These are phyloP conservation scores for Cryptus viduatorius DNA, from an alignment of 2,888 invertebrate genomes.

Conservation along the genomic window DNA sequence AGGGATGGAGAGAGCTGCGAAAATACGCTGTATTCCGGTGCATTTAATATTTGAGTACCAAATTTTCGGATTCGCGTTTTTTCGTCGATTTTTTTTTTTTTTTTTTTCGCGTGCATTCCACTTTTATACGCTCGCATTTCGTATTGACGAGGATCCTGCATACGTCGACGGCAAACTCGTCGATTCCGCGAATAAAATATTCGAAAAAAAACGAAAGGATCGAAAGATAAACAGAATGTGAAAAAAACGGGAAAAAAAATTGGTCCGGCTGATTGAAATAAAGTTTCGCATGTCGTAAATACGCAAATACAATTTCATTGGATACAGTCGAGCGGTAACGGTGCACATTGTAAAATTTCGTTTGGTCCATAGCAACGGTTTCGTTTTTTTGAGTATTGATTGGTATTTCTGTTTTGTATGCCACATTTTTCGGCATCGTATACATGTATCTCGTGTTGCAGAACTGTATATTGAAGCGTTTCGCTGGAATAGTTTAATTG, in stretches of 20 bases:
- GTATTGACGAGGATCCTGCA: background rate
- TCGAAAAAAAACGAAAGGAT: background rate
- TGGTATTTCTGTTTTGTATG: background rate
- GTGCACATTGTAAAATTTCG: background rate
- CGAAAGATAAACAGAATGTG: background rate
- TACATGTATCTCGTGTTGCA: too few species aligned
- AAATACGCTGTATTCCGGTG: background rate
- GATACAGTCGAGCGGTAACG: background rate
- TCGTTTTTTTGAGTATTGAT: background rate
- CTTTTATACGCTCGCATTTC: background rate
- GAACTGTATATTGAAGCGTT: too few species aligned
- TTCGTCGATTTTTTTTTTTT: background rate
- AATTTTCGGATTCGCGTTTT: background rate
- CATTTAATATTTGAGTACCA: background rate
- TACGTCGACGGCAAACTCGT: background rate
- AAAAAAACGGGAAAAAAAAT: background rate
- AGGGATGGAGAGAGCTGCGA: background rate
- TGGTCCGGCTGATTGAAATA: background rate
- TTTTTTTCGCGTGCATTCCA: background rate
- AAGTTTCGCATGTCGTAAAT: constrained; percentile 25
- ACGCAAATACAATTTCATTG: constrained; percentile 8
- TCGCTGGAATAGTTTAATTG: too few species aligned
- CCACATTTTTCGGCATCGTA: background rate
- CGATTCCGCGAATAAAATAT: background rate
- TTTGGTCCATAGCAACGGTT: background rate